Conservation (phyloP, 2,888 invertebrate species). For the Acleris laterana region DNA sequence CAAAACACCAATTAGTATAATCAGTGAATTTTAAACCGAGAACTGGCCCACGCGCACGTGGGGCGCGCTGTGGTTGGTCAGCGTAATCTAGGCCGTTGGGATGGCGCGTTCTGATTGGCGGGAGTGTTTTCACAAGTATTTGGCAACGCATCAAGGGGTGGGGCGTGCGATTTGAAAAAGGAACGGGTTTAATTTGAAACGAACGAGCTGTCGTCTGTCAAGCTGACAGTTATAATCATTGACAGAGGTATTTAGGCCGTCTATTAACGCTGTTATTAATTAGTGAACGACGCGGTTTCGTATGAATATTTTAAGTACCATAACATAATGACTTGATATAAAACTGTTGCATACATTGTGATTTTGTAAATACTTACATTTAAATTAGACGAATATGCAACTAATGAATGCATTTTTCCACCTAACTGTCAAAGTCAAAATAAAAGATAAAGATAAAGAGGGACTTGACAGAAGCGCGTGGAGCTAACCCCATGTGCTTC, state of each 20-base stretch:
- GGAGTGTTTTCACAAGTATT: slow-evolving; percentile 57
- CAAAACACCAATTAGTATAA: slow-evolving; percentile 68
- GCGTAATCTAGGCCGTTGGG: slow-evolving; percentile 52
- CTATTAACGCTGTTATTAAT: slow-evolving; percentile 33
- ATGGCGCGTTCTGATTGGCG: slow-evolving; percentile 57
- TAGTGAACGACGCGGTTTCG: background rate
- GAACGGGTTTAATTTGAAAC: slow-evolving; percentile 37
- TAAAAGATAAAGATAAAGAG: no score
- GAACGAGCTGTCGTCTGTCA: slow-evolving; percentile 39
- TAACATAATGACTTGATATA: background rate
- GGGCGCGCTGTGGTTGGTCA: slow-evolving; percentile 56
- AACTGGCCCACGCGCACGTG: slow-evolving; percentile 70
- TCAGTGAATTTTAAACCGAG: slow-evolving; percentile 74
- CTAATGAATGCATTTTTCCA: no score
- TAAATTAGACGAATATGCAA: no score
- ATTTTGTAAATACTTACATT: background rate
- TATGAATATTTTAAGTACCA: background rate
- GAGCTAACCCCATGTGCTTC: no score
- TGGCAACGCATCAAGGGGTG: slow-evolving; percentile 77
- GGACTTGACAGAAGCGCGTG: no score
- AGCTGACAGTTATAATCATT: slow-evolving; percentile 31
- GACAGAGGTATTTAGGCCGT: slow-evolving; percentile 30
- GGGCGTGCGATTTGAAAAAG: slow-evolving; percentile 54
- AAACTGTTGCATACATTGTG: background rate
- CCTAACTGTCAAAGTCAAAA: no score